These are phyloP conservation scores for Austrofundulus limnaeus DNA, from an alignment of 2,113 vertebrate species.

Conservation along the genomic window DNA sequence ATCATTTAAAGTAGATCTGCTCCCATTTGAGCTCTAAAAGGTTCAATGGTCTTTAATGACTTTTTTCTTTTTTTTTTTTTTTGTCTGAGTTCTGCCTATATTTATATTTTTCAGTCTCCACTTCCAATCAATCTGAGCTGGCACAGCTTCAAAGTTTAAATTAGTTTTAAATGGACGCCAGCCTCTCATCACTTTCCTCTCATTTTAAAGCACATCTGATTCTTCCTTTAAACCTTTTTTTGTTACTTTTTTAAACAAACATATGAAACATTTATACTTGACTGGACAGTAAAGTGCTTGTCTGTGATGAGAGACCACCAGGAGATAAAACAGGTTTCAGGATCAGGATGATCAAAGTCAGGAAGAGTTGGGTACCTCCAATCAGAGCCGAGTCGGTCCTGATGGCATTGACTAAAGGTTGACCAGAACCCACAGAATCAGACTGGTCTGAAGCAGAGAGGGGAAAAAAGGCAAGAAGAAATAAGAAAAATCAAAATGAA, in stretches of 20 bases:
- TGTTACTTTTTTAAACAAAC: background rate
- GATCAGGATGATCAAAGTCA: background rate
- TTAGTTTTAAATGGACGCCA: slow-evolving; percentile 46
- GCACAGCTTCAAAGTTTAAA: slow-evolving; percentile 54
- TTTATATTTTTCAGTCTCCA: slow-evolving; percentile 44
- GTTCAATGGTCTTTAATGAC: slow-evolving; percentile 50
- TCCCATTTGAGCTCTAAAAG: slow-evolving; percentile 53
- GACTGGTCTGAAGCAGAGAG: slow-evolving; percentile 85
- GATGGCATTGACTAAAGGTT: slow-evolving; percentile 88
- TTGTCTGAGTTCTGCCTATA: slow-evolving; percentile 29
- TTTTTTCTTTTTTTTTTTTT: slow-evolving; percentile 47
- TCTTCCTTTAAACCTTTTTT: slow-evolving; percentile 1
- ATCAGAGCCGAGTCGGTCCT: slow-evolving; percentile 91
- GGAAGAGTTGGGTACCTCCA: slow-evolving; percentile 85
- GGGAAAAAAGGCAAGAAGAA: slow-evolving; percentile 11
- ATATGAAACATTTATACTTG: background rate
- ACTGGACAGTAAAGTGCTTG: background rate
- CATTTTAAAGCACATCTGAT: background rate
- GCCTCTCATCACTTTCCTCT: slow-evolving; percentile 6
- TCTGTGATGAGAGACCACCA: too few relatives aligned
- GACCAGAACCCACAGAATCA: slow-evolving; percentile 85
- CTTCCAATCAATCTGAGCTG: slow-evolving; percentile 57
- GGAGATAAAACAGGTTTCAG: background rate
- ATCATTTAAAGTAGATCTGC: slow-evolving; percentile 61
- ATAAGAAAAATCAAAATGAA: slow-evolving; percentile 7